These are phyloP conservation scores for Zapus hudsonius DNA, from an alignment of 2,113 vertebrate species.

Conservation along the genomic window DNA sequence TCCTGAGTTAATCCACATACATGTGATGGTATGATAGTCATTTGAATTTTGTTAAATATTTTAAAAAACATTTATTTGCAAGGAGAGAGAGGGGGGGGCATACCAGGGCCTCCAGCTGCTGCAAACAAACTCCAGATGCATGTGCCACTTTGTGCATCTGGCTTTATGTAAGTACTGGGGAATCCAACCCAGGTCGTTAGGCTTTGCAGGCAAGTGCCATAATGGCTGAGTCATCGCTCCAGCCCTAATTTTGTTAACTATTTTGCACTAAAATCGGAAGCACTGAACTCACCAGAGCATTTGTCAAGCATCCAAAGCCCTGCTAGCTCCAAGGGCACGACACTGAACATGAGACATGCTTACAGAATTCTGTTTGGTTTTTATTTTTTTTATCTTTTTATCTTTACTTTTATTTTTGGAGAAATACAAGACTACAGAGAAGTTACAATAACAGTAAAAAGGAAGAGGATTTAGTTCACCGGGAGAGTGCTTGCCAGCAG, in stretches of 20 bases:
- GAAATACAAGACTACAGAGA: not conserved
- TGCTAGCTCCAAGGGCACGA: not conserved
- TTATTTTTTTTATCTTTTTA: not conserved
- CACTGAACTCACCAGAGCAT: not conserved
- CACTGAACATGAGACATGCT: too few species aligned
- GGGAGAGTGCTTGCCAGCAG: not conserved
- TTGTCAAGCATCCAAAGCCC: not conserved
- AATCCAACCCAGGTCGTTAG: too few species aligned
- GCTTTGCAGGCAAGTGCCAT: too few species aligned
- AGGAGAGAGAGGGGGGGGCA: too few species aligned
- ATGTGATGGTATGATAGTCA: not conserved
- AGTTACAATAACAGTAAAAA: not conserved
- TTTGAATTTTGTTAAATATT: constrained; percentile 26
- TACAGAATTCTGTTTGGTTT: too few species aligned
- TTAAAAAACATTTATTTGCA: too few species aligned
- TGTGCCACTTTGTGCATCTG: too few species aligned
- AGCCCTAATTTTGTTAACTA: constrained; percentile 27
- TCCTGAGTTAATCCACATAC: not conserved
- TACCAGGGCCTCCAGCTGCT: too few species aligned
- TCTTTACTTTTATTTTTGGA: constrained; percentile 42
- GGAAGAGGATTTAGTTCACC: not conserved
- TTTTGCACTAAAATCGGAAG: constrained; percentile 4
- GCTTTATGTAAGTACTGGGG: too few species aligned
- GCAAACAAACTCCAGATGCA: too few species aligned
- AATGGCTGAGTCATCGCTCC: too few species aligned